Base-by-base conservation (phyloP, 2,888 invertebrate species). In the Piscicola geometra region DNA sequence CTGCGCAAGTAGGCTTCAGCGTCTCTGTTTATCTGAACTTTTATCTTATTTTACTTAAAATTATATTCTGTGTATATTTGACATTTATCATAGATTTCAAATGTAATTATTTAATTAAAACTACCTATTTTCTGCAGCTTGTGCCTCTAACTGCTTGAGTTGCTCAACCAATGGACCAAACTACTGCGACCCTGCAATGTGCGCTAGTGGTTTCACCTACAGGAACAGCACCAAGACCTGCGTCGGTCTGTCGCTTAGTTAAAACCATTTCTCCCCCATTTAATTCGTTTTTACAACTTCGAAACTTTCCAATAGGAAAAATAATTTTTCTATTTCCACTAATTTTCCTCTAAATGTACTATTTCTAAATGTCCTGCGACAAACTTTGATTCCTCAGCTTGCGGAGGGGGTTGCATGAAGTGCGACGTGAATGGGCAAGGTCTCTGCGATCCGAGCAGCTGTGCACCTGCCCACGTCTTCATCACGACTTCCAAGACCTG, bases 161-260 rank as follows among this genome's bases (percentile, higher is more conserved):
- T 78, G 78, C 77, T 12, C 28, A 25, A 28, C 47, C n/a, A 76
- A 72, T 33, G 71, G 52, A 56, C 36, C 73, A n/a, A 75, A 76
- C 5, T 68, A 60, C 71, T 78, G 78, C 50, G 76, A 76, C 52
- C 70, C 72, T 9, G 64, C 41, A 21, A 50, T 47, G 50, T 78
- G 78, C 66, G 21, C 66, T 18, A 32, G 71, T 41, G 67, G 64
- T 64, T 68, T 70, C 28, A 18, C 60, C 56, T 78, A 76, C 68
- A 76, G 66, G 56, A 76, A 68, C 28, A 12, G 76, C 12, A 71
- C 73, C 33, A 77, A 73, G 47, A 47, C 41, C 25, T 77, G 77
- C 28, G 64, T 67, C 28, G 73, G 77, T 77, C n/a, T n/a, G n/a
- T n/a, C n/a, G n/a, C n/a, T n/a, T n/a, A n/a, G n/a, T n/a, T n/a